Percentiles rank a stretch among this genome's conserved stretches.
phyloP scores from a whole-genome alignment of 2,797 vertebrate genomes.

The Agapornis canus region DNA sequence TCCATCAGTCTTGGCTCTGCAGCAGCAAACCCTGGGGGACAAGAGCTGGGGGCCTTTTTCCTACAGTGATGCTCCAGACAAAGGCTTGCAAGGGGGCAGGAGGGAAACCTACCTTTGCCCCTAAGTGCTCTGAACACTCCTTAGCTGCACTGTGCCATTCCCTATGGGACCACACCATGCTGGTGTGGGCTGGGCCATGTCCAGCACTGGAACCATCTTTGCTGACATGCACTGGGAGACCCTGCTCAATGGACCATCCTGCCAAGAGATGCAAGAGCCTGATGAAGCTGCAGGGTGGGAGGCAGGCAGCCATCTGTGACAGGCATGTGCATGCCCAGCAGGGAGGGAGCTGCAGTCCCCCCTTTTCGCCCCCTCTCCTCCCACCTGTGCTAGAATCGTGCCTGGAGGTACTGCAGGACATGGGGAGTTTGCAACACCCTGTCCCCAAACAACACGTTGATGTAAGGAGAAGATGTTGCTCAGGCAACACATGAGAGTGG shows the following conservation, averaged over 20 bases:
- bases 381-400: background rate
- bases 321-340: background rate
- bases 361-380: background rate
- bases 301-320: slow-evolving; percentile 15
- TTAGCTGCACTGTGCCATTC: background rate
- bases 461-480: background rate
- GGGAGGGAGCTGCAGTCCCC: background rate
- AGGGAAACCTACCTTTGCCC: background rate
- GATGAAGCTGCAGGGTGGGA: background rate
- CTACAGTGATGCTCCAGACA: background rate
- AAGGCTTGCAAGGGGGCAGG: background rate
- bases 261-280: background rate
- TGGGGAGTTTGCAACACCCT: background rate
- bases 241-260: background rate
- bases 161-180: fast-evolving
- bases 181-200: background rate
- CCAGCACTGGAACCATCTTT: background rate
- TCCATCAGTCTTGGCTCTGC: slow-evolving; percentile 31
- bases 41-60: background rate
- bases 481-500: background rate
- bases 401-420: background rate
- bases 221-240: background rate
- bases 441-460: background rate
- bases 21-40: background rate
- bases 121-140: background rate